Percentiles rank a stretch among this genome's conserved stretches.
Evolutionary conservation across 1,140 invertebrate species (phyloP).

Genomic region (Dendroctonus ponderosae): DNA sequence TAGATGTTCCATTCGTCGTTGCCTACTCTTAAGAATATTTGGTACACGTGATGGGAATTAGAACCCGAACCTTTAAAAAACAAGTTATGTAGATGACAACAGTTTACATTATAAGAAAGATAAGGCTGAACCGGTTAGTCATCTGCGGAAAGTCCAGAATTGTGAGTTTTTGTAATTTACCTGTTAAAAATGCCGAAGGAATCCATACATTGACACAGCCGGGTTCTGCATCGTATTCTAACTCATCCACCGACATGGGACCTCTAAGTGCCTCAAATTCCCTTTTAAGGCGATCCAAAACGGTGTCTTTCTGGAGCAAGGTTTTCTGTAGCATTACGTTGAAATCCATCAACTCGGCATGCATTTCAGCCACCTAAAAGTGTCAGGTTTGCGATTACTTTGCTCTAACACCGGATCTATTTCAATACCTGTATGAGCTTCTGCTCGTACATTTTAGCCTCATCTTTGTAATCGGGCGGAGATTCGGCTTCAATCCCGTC

Average conservation of each 20-base stretch:
- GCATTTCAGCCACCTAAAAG: conserved; percentile 88
- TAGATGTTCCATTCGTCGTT: conserved; percentile 94
- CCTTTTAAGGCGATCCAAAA: conserved; percentile 62
- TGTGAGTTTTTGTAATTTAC: no score
- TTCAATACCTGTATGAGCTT: conserved; percentile 80
- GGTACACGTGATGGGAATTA: conserved; percentile 80
- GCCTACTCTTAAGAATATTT: conserved; percentile 83
- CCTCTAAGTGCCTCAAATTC: conserved; percentile 72
- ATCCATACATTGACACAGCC: conserved; percentile 80
- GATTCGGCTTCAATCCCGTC: conserved; percentile 49
- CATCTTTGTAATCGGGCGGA: conserved; percentile 61
- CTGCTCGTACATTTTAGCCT: conserved; percentile 82
- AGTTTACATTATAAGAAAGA: neutral
- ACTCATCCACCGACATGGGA: conserved; percentile 57
- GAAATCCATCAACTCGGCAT: conserved; percentile 93
- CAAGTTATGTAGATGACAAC: conserved; percentile 4
- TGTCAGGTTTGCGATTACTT: neutral
- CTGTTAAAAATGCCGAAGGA: conserved; percentile 84
- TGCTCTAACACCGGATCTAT: neutral
- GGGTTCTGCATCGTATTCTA: conserved; percentile 46
- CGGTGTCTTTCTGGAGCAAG: conserved; percentile 61
- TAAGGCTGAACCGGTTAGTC: neutral
- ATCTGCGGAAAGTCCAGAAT: neutral
- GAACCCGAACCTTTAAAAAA: conserved; percentile 50
- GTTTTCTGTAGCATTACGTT: conserved; percentile 65